Percentiles rank a stretch among this genome's conserved stretches.
These are phyloP conservation scores for Borostomias antarcticus DNA, from an alignment of 2,797 vertebrate species.

Conservation along the genomic window DNA sequence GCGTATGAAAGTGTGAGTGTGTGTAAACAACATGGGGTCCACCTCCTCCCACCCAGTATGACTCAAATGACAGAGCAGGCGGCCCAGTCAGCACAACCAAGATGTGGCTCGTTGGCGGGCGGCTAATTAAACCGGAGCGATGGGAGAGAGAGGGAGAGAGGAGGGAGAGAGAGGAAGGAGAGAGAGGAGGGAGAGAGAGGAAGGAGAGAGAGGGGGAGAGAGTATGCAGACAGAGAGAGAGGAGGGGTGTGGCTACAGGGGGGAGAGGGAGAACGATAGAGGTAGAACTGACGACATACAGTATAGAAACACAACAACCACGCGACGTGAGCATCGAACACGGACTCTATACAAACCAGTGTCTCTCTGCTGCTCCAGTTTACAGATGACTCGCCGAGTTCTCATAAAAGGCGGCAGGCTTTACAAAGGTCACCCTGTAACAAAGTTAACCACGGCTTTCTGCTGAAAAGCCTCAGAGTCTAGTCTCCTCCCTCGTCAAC, in stretches of 20 bases:
- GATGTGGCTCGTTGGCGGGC: constrained; percentile 45
- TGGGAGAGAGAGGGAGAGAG: neutral
- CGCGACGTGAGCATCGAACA: constrained; percentile 44
- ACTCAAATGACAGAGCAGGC: constrained; percentile 48
- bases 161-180: constrained; percentile 24
- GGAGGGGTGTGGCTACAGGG: constrained; percentile 11
- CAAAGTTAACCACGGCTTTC: constrained; percentile 33
- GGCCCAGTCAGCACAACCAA: constrained; percentile 42
- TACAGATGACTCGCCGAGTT: neutral
- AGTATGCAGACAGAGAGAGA: constrained; percentile 14
- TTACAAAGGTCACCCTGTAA: constrained; percentile 49
- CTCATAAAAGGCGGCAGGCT: constrained; percentile 31
- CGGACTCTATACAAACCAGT: constrained; percentile 23
- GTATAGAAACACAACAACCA: neutral
- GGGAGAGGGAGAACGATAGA: constrained; percentile 11
- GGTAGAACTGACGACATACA: neutral
- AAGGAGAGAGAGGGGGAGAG: neutral
- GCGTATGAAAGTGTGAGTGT: constrained; percentile 24
- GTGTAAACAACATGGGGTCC: constrained; percentile 12
- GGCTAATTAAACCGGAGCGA: constrained; percentile 33
- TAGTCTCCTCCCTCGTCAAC: constrained; percentile 21
- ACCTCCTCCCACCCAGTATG: constrained; percentile 26
- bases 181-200: neutral
- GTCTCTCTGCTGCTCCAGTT: constrained; percentile 44
- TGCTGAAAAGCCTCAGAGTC: constrained; percentile 42